Evolutionary conservation across 2,888 invertebrate genomes (phyloP).

Genomic region (Carabus problematicus): DNA sequence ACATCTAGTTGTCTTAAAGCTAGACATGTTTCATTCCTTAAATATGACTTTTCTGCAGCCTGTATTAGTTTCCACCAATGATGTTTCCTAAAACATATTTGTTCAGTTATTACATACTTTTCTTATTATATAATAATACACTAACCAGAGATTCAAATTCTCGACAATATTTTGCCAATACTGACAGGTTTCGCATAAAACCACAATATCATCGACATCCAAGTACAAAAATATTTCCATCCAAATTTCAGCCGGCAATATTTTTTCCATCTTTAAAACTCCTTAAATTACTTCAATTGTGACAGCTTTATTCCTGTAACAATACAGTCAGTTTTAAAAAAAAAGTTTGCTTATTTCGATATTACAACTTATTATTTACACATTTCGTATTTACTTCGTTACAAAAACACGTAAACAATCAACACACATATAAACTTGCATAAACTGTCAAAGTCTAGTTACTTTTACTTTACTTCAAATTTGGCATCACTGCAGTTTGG

Average conservation of each 20-base stretch:
- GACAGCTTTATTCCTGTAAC: no score
- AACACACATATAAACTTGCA: no score
- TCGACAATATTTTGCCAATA: conserved; percentile 30
- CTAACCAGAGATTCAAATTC: conserved; percentile 27
- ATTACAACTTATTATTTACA: no score
- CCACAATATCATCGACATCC: conserved; percentile 18
- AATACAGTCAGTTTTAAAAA: not conserved
- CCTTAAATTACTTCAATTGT: not conserved
- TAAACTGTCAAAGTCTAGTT: no score
- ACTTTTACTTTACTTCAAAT: no score
- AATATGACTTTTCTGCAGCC: conserved; percentile 4
- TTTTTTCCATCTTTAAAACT: conserved; percentile 19
- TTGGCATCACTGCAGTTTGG: no score
- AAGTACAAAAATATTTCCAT: conserved; percentile 32
- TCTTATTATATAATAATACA: conserved; percentile 3
- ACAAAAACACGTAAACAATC: no score
- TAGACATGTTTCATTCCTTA: conserved; percentile 15
- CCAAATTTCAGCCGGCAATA: conserved; percentile 26
- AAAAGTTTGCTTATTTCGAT: no score
- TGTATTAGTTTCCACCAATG: conserved; percentile 21
- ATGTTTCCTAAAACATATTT: conserved; percentile 25
- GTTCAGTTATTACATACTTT: not conserved
- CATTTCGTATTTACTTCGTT: no score
- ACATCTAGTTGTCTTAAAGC: conserved; percentile 1
- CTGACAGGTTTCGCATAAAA: conserved; percentile 12